Base-by-base conservation (phyloP, 2,888 invertebrate species). In the Rugalucina vietnamica region DNA sequence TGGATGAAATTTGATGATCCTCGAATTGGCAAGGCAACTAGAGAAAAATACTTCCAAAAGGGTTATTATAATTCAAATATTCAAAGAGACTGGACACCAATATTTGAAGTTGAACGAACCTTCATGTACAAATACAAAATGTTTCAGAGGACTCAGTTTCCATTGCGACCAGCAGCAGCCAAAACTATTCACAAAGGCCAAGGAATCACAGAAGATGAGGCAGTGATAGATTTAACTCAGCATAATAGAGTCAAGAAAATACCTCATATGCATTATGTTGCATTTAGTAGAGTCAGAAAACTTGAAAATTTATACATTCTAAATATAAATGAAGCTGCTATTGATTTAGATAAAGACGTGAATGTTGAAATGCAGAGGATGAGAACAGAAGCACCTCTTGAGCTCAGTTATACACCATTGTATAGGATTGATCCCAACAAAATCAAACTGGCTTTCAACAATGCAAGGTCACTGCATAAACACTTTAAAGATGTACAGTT, bases 41-140 rank as follows among this genome's bases (percentile, higher is more conserved):
- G 87, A 69, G 34, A 49, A 24, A 79, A 84, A 37, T 82, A 80
- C 60, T 29, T 65, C 8, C 82, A 76, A 57, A 76, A 65, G 57
- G 77, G 77, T 14, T 72, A 82, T 29, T 84, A 80, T 71, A 36
- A 72, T 71, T 60, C 65, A 32, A 27, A 39, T 32, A 81, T 83
- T 34, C 43, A 84, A 57, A 24, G 49, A 43, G 39, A n/a, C 5
- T 86, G 83, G 86, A 83, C 81, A 21, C 83, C 79, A 43, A 70
- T 86, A 24, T 86, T 83, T 81, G 86, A 86, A 72, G 65, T 73
- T 14, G 79, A 86, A 37, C 36, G 84, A 54, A 75, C 71, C n/a
- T 60, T 60, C 29, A 60, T 60, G 60, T 60, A 27, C 27, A 60
- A 60, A 27, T 74, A 27, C 32, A 83, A 83, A 43, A 82, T 75